phyloP scores from a whole-genome alignment of 30 jellyfish, hydroid and myxozoan genomes.

The Chironex yamaguchii region DNA sequence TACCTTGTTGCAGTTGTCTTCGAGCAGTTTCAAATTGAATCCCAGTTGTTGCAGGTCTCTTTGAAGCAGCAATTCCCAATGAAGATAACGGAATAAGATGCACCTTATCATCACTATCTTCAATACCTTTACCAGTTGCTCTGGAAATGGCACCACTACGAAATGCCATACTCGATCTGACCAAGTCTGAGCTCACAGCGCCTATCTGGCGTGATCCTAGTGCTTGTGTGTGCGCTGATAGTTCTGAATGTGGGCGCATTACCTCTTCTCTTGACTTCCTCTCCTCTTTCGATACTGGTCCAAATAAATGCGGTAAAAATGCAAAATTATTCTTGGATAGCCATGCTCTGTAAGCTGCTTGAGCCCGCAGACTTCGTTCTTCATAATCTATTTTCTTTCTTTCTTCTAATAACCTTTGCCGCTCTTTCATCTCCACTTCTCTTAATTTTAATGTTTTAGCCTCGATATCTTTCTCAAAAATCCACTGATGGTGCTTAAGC shows the following conservation, averaged over 20 bases:
- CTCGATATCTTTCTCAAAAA: constrained; percentile 50
- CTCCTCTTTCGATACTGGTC: constrained; percentile 36
- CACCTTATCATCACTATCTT: background rate
- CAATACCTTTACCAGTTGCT: background rate
- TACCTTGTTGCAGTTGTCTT: constrained; percentile 18
- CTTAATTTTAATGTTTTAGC: constrained; percentile 15
- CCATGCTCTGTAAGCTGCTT: constrained; percentile 70
- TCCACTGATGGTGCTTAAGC: constrained; percentile 68
- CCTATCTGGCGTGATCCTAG: background rate
- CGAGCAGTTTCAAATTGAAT: constrained; percentile 1
- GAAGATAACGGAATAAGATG: constrained; percentile 51
- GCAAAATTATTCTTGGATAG: constrained; percentile 53
- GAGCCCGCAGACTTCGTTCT: constrained; percentile 63
- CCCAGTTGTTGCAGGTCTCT: constrained; percentile 23
- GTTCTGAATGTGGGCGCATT: background rate
- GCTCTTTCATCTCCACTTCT: constrained; percentile 24
- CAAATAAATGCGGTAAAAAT: constrained; percentile 37
- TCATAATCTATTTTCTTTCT: constrained; percentile 18
- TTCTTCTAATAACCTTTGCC: constrained; percentile 16
- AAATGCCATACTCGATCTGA: background rate
- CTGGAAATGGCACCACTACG: background rate
- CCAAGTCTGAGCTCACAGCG: constrained; percentile 5
- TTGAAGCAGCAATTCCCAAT: constrained; percentile 58
- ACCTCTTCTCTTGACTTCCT: background rate
- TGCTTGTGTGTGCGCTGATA: constrained; percentile 1